Base-by-base conservation (phyloP, 1,140 invertebrate species). In the Bombus vancouverensis region DNA sequence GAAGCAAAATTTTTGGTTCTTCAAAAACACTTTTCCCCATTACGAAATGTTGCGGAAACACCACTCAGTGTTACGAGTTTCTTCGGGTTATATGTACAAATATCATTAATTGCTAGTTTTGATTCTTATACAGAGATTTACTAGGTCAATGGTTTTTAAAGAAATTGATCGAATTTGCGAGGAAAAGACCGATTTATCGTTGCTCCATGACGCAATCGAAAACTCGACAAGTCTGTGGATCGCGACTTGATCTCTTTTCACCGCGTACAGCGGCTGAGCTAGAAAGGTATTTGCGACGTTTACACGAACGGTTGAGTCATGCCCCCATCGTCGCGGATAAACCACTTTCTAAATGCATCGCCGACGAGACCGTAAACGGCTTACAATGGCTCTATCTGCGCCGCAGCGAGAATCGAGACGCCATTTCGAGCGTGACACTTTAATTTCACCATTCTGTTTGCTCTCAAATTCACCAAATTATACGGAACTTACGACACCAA, bases 261-360 rank as follows among this genome's bases (percentile, higher is more conserved):
- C 59, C 65, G 25, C 12, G 42, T 37, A n/a, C 37, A 42, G 42
- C 37, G n/a, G 39, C 73, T 37, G 32, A 77, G 39, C 75, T 81
- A 32, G 77, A 86, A 66, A 81, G 85, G 86, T 88, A 89, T 90
- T 88, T 86, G 86, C 88, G 75, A 66, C 87, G 79, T 91, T 92
- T 92, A 88, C 80, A 86, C 85, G 77, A 91, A 87, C 79, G 76
- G 89, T 92, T 92, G 91, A 92, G 89, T 92, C 91, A 92, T 91
- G 85, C 88, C 90, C 90, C 86, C 88, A 91, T 92, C 91, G 87
- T 88, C 76, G 78, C 66, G 79, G 89, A 90, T 92, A 90, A 92
- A 89, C 89, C 91, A 92, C 92, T 92, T 92, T 92, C 92, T 92
- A 92, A 92, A 92, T 92, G 88, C 86, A 92, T 91, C 87, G 87